Percentiles rank a stretch among this genome's conserved stretches.
phyloP scores from a whole-genome alignment of 2,888 invertebrate species.

The Pandemis cinnamomeana region DNA sequence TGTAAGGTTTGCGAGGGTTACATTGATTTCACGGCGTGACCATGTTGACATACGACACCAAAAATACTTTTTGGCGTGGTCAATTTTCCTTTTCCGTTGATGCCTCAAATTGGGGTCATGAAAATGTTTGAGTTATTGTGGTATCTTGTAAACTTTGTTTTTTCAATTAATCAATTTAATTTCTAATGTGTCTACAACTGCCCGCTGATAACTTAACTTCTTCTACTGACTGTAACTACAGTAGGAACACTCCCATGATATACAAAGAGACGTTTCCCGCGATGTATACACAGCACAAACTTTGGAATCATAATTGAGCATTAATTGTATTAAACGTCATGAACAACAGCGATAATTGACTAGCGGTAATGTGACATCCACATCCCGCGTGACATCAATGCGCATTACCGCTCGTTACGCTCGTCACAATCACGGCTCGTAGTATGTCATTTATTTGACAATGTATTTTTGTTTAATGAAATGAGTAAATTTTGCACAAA shows the following conservation, averaged over 20 bases:
- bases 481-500: background rate
- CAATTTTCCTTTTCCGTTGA: too few species aligned
- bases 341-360: conserved; percentile 29
- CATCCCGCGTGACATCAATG: conserved; percentile 28
- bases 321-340: conserved; percentile 23
- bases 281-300: background rate
- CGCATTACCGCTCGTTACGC: conserved; percentile 23
- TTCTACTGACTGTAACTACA: background rate
- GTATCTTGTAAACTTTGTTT: too few species aligned
- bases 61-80: too few species aligned
- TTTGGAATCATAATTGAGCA: conserved; percentile 6
- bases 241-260: background rate
- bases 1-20: conserved; percentile 3
- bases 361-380: conserved; percentile 32
- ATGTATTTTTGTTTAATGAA: background rate
- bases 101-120: too few species aligned
- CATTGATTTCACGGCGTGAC: background rate
- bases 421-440: background rate
- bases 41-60: too few species aligned
- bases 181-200: too few species aligned
- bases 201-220: too few species aligned
- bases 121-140: too few species aligned
- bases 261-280: background rate
- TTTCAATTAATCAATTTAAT: too few species aligned
- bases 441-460: background rate